Evolutionary conservation across 2,113 vertebrate genomes (phyloP).

Genomic region (Lycaon pictus): DNA sequence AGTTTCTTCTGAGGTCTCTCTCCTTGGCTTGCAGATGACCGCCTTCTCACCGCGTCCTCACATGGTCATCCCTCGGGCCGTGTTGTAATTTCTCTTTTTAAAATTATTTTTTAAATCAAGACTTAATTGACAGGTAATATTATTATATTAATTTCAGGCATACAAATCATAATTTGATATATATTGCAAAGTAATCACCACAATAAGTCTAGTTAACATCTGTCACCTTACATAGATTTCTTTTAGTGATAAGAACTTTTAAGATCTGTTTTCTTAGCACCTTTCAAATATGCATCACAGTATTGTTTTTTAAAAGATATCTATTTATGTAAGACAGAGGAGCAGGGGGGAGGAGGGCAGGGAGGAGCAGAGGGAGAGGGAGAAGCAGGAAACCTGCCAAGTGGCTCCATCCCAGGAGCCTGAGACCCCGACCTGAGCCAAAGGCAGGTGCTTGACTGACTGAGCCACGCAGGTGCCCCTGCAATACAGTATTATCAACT

Average conservation of each 20-base stretch:
- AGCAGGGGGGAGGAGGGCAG: no score
- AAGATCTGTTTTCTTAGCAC: neutral
- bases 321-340: no score
- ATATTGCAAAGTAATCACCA: neutral
- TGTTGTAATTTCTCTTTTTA: neutral
- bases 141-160: neutral
- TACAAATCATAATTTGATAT: neutral
- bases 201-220: neutral
- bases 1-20: neutral
- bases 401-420: no score
- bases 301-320: neutral
- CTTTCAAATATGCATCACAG: neutral
- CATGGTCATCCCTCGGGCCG: neutral
- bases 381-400: no score
- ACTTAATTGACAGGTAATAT: neutral
- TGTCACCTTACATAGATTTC: neutral
- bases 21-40: neutral
- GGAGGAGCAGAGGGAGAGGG: no score
- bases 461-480: no score
- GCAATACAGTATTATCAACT: neutral
- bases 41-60: neutral
- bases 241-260: neutral
- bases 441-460: no score
- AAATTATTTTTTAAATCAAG: neutral
- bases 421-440: no score